Conservation (phyloP, 2,113 vertebrate genomes). For the Tympanuchus pallidicinctus region DNA sequence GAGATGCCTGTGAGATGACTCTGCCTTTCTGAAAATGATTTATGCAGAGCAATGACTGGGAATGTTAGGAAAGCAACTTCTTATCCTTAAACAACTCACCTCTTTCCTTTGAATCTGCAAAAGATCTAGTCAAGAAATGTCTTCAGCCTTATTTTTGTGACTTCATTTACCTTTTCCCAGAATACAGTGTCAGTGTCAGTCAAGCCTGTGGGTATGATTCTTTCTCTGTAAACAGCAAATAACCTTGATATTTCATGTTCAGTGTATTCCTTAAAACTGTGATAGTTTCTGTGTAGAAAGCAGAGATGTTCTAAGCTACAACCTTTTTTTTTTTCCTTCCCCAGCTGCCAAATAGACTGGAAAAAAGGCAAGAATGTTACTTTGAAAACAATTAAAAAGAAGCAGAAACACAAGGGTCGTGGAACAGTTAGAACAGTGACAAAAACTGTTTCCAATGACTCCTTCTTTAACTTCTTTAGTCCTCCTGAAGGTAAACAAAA, state of each 20-base stretch:
- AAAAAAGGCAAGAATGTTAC: slow-evolving; percentile 99
- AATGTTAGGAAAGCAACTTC: background rate
- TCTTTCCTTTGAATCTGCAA: background rate
- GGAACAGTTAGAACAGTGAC: slow-evolving; percentile 97
- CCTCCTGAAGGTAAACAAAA: slow-evolving; percentile 90
- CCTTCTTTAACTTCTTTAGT: slow-evolving; percentile 98
- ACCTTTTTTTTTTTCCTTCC: background rate
- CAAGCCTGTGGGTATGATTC: background rate
- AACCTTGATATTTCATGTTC: background rate
- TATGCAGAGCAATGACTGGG: background rate
- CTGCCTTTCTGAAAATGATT: background rate
- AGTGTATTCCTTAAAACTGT: background rate
- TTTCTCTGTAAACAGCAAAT: background rate
- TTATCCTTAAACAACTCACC: background rate
- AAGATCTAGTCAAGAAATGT: background rate
- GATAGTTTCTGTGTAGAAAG: background rate
- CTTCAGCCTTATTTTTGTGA: background rate
- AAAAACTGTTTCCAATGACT: slow-evolving; percentile 98
- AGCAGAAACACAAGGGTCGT: slow-evolving; percentile 99
- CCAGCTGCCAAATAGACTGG: slow-evolving; percentile 96
- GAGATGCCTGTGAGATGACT: background rate
- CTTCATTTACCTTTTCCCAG: background rate
- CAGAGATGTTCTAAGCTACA: background rate
- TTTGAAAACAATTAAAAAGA: slow-evolving; percentile 99
- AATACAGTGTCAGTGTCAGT: background rate